phyloP scores from a whole-genome alignment of 1,140 invertebrate species.

The Ladona fulva region DNA sequence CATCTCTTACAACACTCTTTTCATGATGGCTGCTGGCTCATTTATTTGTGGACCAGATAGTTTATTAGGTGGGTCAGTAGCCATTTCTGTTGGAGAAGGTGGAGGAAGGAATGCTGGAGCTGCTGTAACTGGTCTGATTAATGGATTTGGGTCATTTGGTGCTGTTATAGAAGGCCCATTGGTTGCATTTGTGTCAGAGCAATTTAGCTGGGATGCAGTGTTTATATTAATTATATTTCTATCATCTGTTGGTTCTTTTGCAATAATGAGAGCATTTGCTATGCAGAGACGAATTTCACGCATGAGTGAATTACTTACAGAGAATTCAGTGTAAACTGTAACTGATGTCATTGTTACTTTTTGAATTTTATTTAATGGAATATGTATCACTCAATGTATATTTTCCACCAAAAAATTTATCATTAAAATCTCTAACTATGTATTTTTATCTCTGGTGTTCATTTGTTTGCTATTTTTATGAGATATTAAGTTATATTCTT shows the following conservation, averaged over 20 bases:
- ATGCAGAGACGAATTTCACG: slow-evolving; percentile 20
- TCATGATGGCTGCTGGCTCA: slow-evolving; percentile 40
- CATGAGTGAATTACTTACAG: not conserved
- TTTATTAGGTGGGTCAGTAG: slow-evolving; percentile 41
- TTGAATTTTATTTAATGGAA: not conserved
- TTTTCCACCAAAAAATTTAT: too few species aligned
- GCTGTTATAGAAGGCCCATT: slow-evolving; percentile 44
- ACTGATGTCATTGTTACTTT: not conserved
- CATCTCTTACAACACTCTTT: slow-evolving; percentile 34
- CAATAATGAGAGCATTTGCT: slow-evolving; percentile 31
- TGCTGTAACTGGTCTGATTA: slow-evolving; percentile 40
- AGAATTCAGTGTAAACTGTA: not conserved
- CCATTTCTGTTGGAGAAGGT: slow-evolving; percentile 40
- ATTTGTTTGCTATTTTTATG: too few species aligned
- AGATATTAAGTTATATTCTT: too few species aligned
- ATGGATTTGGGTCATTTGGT: slow-evolving; percentile 44
- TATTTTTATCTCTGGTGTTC: too few species aligned
- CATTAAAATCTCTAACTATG: too few species aligned
- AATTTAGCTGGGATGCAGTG: slow-evolving; percentile 43
- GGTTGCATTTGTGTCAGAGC: slow-evolving; percentile 36
- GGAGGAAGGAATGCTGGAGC: slow-evolving; percentile 38
- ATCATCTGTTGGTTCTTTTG: slow-evolving; percentile 32
- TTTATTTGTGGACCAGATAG: slow-evolving; percentile 44
- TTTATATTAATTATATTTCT: slow-evolving; percentile 41
- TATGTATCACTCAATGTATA: too few species aligned